Percentiles rank a stretch among this genome's conserved stretches.
Conservation (phyloP, 2,113 vertebrate genomes). For the Suncus etruscus region DNA sequence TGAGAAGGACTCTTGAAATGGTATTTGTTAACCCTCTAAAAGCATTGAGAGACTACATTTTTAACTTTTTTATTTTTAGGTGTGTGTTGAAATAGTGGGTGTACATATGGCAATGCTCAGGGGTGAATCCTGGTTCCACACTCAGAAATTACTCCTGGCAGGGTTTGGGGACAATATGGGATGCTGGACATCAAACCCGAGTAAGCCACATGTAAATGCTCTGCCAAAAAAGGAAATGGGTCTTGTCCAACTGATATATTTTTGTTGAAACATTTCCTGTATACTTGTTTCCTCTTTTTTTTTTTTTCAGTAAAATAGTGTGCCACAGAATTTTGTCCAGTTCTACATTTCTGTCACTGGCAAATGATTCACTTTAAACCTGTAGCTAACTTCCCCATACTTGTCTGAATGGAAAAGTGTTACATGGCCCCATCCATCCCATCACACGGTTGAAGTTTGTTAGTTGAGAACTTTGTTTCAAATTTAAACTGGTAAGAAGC, state of each 20-base stretch:
- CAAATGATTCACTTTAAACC: slow-evolving; percentile 20
- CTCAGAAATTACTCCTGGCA: too few relatives aligned
- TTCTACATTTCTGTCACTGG: slow-evolving; percentile 40
- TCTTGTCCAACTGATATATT: background rate
- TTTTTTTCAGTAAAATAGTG: background rate
- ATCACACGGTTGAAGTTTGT: background rate
- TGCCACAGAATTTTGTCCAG: background rate
- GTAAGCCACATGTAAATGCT: too few relatives aligned
- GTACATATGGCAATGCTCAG: too few relatives aligned
- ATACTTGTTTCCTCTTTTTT: background rate
- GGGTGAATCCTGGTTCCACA: too few relatives aligned
- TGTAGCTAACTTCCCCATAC: background rate
- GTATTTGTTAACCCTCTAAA: slow-evolving; percentile 49
- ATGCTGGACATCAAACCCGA: too few relatives aligned
- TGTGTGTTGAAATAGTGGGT: too few relatives aligned
- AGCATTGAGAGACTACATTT: slow-evolving; percentile 1
- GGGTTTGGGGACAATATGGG: too few relatives aligned
- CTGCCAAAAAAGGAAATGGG: too few relatives aligned
- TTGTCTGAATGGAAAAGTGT: rapidly evolving
- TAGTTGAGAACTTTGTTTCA: background rate
- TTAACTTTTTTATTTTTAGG: background rate
- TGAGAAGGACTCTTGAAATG: slow-evolving; percentile 44
- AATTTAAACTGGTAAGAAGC: background rate
- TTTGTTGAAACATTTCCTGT: background rate
- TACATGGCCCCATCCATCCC: background rate